Evolutionary conservation across 2,888 invertebrate genomes (phyloP).

Genomic region (Pachliopta kotzebuea): DNA sequence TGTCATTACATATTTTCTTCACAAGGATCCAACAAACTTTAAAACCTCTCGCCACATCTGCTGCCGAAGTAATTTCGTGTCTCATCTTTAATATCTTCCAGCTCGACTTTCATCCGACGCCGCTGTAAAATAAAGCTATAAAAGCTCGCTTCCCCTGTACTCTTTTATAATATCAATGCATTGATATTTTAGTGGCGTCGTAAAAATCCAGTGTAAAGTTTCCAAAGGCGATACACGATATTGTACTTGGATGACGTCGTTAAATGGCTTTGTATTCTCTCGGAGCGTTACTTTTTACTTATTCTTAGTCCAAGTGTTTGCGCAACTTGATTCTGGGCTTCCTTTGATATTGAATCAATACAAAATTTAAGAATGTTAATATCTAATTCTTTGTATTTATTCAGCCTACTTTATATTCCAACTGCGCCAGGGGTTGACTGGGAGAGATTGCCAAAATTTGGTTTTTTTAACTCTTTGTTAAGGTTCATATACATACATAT

Average conservation of each 20-base stretch:
- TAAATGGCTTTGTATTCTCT: conserved; percentile 2
- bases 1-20: too few species aligned
- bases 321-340: background rate
- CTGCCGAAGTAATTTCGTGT: background rate
- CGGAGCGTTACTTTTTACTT: background rate
- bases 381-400: too few species aligned
- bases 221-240: conserved; percentile 15
- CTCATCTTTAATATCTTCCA: background rate
- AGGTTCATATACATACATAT: too few species aligned
- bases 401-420: too few species aligned
- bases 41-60: background rate
- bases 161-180: conserved; percentile 21
- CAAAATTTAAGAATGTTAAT: too few species aligned
- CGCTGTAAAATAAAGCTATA: conserved; percentile 23
- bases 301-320: background rate
- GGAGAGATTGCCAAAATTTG: too few species aligned
- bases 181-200: conserved; percentile 27
- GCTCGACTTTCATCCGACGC: conserved; percentile 4
- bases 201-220: conserved; percentile 22
- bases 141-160: conserved; percentile 17
- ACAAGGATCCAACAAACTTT: too few species aligned
- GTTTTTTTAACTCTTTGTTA: too few species aligned
- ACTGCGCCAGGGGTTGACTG: too few species aligned
- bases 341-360: too few species aligned
- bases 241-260: conserved; percentile 10